phyloP scores from a whole-genome alignment of 2,113 vertebrate species.

The Climacteris rufus region DNA sequence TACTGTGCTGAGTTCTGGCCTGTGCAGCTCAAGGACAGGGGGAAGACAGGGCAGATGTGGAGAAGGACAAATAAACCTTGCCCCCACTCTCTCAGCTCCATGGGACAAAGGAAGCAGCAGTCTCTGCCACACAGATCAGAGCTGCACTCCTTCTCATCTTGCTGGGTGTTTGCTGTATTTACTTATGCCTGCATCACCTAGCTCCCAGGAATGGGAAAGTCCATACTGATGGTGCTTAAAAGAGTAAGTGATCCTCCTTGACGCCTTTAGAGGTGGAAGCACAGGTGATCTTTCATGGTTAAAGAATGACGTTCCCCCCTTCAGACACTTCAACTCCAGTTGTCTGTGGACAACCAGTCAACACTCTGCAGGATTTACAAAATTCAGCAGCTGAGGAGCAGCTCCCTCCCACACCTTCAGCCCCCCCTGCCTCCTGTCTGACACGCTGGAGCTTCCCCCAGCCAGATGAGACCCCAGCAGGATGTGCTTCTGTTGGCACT shows the following conservation, averaged over 20 bases:
- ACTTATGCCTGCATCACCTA: background rate
- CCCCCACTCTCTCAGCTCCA: background rate
- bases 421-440: background rate
- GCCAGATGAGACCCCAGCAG: background rate
- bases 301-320: background rate
- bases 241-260: background rate
- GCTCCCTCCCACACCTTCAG: background rate
- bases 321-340: background rate
- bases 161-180: background rate
- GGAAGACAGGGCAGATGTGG: accelerated
- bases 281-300: background rate
- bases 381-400: background rate
- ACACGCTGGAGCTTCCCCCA: background rate
- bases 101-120: background rate
- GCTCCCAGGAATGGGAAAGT: background rate
- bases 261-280: background rate
- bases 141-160: background rate
- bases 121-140: background rate
- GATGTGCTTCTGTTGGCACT: background rate
- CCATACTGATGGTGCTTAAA: background rate
- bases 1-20: background rate
- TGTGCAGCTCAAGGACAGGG: background rate
- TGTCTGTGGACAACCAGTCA: background rate
- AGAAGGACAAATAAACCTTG: background rate
- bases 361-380: background rate